These are phyloP conservation scores for Petroica traversi DNA, from an alignment of 2,113 vertebrate genomes.

Conservation along the genomic window DNA sequence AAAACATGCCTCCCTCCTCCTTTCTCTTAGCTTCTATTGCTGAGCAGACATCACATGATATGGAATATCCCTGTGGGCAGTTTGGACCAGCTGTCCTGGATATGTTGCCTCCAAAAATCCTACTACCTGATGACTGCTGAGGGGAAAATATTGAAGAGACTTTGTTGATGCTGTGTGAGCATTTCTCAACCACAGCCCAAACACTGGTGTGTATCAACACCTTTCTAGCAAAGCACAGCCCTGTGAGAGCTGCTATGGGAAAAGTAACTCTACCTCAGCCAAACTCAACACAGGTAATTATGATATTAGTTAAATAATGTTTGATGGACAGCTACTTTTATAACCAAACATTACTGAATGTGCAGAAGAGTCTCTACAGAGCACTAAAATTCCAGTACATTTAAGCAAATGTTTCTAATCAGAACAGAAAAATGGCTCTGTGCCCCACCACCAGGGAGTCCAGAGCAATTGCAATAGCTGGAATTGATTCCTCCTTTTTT, in stretches of 20 bases:
- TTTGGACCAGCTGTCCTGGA: neutral
- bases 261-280: neutral
- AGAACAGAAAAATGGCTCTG: neutral
- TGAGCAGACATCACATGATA: neutral
- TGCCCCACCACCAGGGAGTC: neutral
- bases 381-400: neutral
- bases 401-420: neutral
- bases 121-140: neutral
- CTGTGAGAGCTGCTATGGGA: too few relatives aligned
- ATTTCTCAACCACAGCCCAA: neutral
- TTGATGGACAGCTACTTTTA: neutral
- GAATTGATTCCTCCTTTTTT: neutral
- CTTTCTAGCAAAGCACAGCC: neutral
- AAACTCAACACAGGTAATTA: neutral
- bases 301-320: neutral
- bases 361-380: neutral
- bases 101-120: neutral
- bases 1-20: rapidly evolving
- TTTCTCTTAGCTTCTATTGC: neutral
- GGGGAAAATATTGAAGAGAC: neutral
- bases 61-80: neutral
- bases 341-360: neutral
- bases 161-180: neutral
- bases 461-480: neutral
- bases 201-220: too few relatives aligned